Base-by-base conservation (phyloP, 2,797 vertebrate genomes). In the Oophaga sylvatica region DNA sequence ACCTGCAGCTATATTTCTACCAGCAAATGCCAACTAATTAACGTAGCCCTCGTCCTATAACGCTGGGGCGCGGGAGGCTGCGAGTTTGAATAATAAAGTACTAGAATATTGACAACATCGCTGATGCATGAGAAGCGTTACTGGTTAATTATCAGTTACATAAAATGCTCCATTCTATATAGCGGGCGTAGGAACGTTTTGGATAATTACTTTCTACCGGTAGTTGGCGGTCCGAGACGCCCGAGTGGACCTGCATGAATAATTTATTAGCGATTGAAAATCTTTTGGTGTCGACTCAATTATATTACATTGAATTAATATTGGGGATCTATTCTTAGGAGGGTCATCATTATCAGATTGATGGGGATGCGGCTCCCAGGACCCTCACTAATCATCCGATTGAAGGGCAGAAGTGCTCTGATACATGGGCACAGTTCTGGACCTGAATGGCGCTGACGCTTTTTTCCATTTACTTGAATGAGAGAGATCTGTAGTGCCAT, bases 21-120 rank as follows among this genome's bases (percentile, higher is more conserved):
- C 76, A 17, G n/a, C n/a, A 29, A 78, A 8, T 78, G 48, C 19
- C 76, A 29, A 78, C 53, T 78, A 78, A 78, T 78, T 78, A 29
- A 17, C 48, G 15, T 13, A 41, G 19, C 29, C 29, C 17, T 53
- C 57, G 22, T 5, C 9, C 62, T 62, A 60, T 80, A 22, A 35
- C 10, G 19, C 22, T 12, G 31, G 78, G 60, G 5, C 31, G 70
- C 70, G 20, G 70, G 19, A 71, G 70, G 19, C 71, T 73, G 71
- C 8, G 11, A n/a, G 22, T 65, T n/a, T 10, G 22, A 73, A 45
- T 73, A 73, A 45, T 73, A 45, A 48, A 73, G 35, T 45, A 22
- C 35, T 45, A 17, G 9, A 73, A 20, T 48, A 73, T 73, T 22
- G 71, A 73, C 71, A 11, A 10, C 71, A 8, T 22, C 19, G 71